These are phyloP conservation scores for Enteromius paludinosus DNA, from an alignment of 2,797 vertebrate genomes.

Conservation along the genomic window DNA sequence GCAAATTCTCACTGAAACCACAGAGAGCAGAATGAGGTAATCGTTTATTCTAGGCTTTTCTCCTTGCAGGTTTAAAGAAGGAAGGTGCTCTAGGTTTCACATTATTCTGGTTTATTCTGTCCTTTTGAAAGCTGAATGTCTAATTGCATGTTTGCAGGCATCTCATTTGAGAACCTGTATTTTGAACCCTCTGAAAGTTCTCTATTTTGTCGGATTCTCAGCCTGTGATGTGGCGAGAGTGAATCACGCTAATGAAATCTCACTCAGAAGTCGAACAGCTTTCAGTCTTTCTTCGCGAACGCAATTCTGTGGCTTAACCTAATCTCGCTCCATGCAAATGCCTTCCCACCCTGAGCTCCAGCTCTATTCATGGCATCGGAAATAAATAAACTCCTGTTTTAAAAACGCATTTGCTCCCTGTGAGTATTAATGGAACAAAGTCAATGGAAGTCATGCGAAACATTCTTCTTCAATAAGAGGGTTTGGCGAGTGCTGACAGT, in stretches of 20 bases:
- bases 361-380: constrained; percentile 41
- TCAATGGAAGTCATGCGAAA: constrained; percentile 47
- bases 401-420: constrained; percentile 53
- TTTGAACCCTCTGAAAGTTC: constrained; percentile 33
- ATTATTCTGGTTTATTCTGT: constrained; percentile 43
- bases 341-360: constrained; percentile 52
- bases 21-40: constrained; percentile 43
- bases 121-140: constrained; percentile 40
- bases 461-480: constrained; percentile 56
- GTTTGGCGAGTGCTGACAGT: constrained; percentile 57
- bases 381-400: constrained; percentile 49
- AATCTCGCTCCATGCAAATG: constrained; percentile 51
- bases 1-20: constrained; percentile 38
- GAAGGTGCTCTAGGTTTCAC: constrained; percentile 26
- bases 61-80: constrained; percentile 24
- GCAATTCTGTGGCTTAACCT: constrained; percentile 62
- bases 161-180: constrained; percentile 48
- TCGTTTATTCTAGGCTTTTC: constrained; percentile 42
- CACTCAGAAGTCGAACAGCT: constrained; percentile 59
- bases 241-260: constrained; percentile 62
- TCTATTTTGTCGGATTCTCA: constrained; percentile 41
- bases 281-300: constrained; percentile 62
- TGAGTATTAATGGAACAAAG: constrained; percentile 57
- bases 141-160: constrained; percentile 58
- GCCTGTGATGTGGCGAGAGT: constrained; percentile 25